These are phyloP conservation scores for Tetanocera ferruginea DNA, from an alignment of 2,888 invertebrate genomes.

Conservation along the genomic window DNA sequence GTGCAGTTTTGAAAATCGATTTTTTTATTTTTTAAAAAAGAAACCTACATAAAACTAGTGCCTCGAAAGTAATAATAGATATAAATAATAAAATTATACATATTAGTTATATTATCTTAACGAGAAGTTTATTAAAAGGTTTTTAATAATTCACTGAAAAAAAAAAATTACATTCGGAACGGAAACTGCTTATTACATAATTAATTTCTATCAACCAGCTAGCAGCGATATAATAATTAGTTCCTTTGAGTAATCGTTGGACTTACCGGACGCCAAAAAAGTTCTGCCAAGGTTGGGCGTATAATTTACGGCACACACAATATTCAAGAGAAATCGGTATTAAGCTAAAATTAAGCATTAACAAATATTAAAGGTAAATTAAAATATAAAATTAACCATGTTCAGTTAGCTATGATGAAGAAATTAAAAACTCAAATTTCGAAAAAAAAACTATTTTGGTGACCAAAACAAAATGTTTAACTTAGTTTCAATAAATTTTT, in stretches of 20 bases:
- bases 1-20: background rate
- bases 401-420: no score
- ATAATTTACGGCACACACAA: background rate
- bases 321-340: background rate
- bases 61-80: background rate
- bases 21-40: constrained; percentile 9
- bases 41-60: constrained; percentile 7
- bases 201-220: background rate
- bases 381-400: no score
- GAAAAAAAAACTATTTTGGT: no score
- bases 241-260: background rate
- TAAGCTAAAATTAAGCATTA: background rate
- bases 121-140: background rate
- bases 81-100: background rate
- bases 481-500: no score
- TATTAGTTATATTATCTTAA: background rate
- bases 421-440: no score
- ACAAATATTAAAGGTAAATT: no score
- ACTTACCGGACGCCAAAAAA: background rate
- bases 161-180: background rate
- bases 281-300: background rate
- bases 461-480: no score
- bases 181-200: background rate
- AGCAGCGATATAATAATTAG: background rate
- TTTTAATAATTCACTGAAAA: background rate